Evolutionary conservation across 1,140 invertebrate species (phyloP), one percentile per base, ranked within the genome.

Genomic region (Aplysia californica): DNA sequence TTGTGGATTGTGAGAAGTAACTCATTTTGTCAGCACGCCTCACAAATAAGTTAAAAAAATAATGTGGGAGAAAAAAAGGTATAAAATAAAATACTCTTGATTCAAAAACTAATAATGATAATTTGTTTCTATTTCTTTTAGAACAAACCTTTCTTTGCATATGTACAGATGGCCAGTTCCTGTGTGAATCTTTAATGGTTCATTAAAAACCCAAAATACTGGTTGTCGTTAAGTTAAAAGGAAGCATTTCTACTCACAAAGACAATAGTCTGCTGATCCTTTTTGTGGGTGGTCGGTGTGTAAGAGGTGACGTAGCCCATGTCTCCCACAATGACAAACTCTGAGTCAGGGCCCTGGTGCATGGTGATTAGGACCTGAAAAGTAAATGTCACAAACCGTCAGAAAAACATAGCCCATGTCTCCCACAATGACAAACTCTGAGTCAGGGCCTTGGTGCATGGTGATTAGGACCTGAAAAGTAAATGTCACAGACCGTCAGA

Each of bases 341-440:
- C 96, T 87, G 97, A 98, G n/a, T 96, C 97, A 21, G 93, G 71
- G 33, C 92, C 82, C 44, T 76, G 85, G 64, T 87, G 93, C n/a
- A 98, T 90, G 4, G 97, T 94, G 0, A 98, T 94, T 0, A 95
- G 81, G 93, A 5, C 95, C 96, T 90, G 96, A 94, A 65, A 39
- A 20, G 38, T 38, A 39, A 69, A 10, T 33, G 31, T 61, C 10
- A 61, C 6, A 26, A 10, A 61, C 6, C 29, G 6, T 61, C 10
- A 61, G 6, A 61, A 20, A 20, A 18, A 95, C 96, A 73, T 95
- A 94, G 66, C 97, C 97, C 86, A 96, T 93, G 79, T 95, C 93
- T 87, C 97, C 96, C 0, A 99, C 96, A 80, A 97, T 95, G 21
- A 99, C 95, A 87, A 97, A 98, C 90, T 97, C 96, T 87, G 97